phyloP scores from a whole-genome alignment of 2,888 invertebrate genomes.

The Drosophila dives region DNA sequence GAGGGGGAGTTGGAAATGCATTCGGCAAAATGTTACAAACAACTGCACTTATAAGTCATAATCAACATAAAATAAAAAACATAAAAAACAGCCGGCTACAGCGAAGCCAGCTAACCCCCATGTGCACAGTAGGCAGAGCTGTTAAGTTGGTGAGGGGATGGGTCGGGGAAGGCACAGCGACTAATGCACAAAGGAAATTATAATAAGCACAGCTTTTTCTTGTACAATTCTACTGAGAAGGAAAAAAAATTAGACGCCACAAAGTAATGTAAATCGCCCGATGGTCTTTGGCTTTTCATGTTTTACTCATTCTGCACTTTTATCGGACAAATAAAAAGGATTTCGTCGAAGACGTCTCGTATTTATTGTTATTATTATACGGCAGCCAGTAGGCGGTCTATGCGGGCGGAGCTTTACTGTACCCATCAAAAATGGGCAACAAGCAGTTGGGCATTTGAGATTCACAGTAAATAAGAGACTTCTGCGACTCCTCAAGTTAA shows the following conservation, averaged over 20 bases:
- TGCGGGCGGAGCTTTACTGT: conserved; percentile 25
- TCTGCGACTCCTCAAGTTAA: not conserved
- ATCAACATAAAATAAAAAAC: conserved; percentile 41
- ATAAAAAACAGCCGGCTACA: conserved; percentile 54
- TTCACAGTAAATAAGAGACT: not conserved
- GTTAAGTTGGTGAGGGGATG: not conserved
- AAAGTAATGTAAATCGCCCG: conserved; percentile 73
- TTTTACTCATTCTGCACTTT: conserved; percentile 42
- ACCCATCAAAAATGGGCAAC: not conserved
- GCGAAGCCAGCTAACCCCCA: conserved; percentile 69
- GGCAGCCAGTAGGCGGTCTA: conserved; percentile 53
- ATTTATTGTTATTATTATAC: conserved; percentile 72
- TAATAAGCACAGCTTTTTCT: conserved; percentile 71
- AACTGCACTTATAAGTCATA: conserved; percentile 59
- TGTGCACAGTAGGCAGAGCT: conserved; percentile 69
- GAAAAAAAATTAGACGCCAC: conserved; percentile 63
- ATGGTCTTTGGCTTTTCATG: conserved; percentile 55
- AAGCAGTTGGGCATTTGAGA: not conserved
- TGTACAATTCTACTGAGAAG: conserved; percentile 51
- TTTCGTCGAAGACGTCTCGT: conserved; percentile 71
- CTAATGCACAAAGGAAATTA: conserved; percentile 75
- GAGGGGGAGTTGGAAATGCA: conserved; percentile 43
- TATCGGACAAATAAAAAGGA: conserved; percentile 78
- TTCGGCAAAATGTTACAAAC: conserved; percentile 29
- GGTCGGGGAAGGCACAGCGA: not conserved